Percentiles rank a stretch among this genome's conserved stretches.
These are phyloP conservation scores for Rhimphoctona megacephalus DNA, from an alignment of 2,888 invertebrate genomes.

Conservation along the genomic window DNA sequence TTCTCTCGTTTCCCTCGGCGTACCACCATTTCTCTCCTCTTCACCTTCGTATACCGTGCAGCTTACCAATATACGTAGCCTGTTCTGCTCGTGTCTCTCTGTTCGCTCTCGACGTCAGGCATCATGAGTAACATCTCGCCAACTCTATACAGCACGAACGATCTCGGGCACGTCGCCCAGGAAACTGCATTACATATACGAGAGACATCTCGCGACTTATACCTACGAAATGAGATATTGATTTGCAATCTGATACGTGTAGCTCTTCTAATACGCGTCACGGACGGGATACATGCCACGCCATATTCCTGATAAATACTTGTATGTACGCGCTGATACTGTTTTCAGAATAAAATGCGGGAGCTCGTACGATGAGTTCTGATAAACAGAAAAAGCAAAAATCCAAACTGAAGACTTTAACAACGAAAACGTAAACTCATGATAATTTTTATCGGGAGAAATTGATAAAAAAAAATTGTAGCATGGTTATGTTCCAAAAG, in stretches of 20 bases:
- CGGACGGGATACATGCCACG: constrained; percentile 24
- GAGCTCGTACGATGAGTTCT: background rate
- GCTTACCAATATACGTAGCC: constrained; percentile 43
- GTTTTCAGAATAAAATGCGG: background rate
- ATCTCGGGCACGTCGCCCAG: constrained; percentile 72
- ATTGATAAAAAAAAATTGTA: background rate
- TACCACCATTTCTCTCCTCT: constrained; percentile 56
- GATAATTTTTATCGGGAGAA: background rate
- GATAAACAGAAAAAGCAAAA: background rate
- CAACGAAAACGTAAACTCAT: background rate
- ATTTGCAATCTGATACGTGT: constrained; percentile 81
- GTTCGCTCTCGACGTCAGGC: constrained; percentile 56
- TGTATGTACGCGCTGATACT: background rate
- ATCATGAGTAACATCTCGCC: constrained; percentile 59
- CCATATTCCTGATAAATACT: constrained; percentile 6
- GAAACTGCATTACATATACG: constrained; percentile 80
- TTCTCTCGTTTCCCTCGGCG: constrained; percentile 36
- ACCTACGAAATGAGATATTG: constrained; percentile 82
- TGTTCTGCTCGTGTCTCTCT: constrained; percentile 51
- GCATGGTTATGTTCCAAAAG: background rate
- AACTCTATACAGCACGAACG: constrained; percentile 45
- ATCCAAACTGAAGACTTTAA: background rate
- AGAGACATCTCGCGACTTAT: constrained; percentile 79
- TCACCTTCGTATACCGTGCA: constrained; percentile 31
- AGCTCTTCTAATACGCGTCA: constrained; percentile 56